Percentiles rank a stretch among this genome's conserved stretches.
Evolutionary conservation across 2,888 invertebrate genomes (phyloP).

Genomic region (Euplexia lucipara): DNA sequence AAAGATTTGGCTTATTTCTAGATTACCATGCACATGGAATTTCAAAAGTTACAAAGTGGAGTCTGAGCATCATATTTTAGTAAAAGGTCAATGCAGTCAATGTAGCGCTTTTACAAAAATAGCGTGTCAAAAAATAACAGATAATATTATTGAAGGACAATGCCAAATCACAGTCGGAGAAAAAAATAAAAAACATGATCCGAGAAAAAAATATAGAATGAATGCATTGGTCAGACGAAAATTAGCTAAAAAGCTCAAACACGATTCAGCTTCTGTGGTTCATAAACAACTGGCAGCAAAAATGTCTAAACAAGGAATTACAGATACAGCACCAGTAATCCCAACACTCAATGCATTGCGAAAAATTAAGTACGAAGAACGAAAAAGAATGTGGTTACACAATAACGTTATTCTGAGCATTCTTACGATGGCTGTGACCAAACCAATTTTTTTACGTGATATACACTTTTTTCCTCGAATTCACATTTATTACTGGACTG

Average conservation of each 20-base stretch:
- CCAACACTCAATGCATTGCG: constrained; percentile 16
- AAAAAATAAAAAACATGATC: constrained; percentile 16
- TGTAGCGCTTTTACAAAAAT: constrained; percentile 12
- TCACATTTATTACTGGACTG: too few relatives aligned
- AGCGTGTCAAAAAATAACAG: constrained; percentile 13
- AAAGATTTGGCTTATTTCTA: too few relatives aligned
- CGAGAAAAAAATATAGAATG: constrained; percentile 14
- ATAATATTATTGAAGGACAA: constrained; percentile 10
- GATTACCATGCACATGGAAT: too few relatives aligned
- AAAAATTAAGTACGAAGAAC: constrained; percentile 16
- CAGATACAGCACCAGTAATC: constrained; percentile 11
- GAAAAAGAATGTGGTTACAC: constrained; percentile 13
- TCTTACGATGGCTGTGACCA: constrained; percentile 14
- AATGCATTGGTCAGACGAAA: constrained; percentile 14
- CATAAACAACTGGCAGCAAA: constrained; percentile 18
- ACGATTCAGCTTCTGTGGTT: constrained; percentile 10
- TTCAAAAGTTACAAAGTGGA: too few relatives aligned
- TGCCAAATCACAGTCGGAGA: constrained; percentile 15
- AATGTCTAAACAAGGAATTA: constrained; percentile 13
- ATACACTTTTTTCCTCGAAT: constrained; percentile 1
- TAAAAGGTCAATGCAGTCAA: constrained; percentile 2
- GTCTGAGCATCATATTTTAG: too few relatives aligned
- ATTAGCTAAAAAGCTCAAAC: constrained; percentile 21
- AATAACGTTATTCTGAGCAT: constrained; percentile 15
- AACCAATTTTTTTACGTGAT: constrained; percentile 15